Evolutionary conservation across 2,888 invertebrate genomes (phyloP), one percentile per base, ranked within the genome.

Genomic region (Steinernema hermaphroditum): DNA sequence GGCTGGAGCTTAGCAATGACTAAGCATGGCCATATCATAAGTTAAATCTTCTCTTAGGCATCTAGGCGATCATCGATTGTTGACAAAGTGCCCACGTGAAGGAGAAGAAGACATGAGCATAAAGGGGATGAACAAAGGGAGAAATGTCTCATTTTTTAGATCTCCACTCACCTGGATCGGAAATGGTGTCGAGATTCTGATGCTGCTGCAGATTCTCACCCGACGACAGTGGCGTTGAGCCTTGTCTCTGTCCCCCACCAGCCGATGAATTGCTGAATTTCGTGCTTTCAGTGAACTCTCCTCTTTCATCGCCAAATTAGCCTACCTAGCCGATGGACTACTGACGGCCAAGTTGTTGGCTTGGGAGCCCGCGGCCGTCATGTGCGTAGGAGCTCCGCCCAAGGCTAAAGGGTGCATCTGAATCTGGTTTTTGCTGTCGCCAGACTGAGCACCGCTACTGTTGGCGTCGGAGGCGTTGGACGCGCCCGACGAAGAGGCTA

Each of bases 351-450:
- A 74, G 32, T 75, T 76, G 73, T 76, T 78, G 76, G 78, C 78
- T 76, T 80, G 79, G 79, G 82, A 77, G 77, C 78, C 76, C 74
- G 80, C 81, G 79, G 78, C 82, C 79, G 81, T 74, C 78, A 77
- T 75, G 75, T 78, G 78, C 73, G 77, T 71, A 69, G 50, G 44
- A 19, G 77, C 78, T 78, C 82, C 82, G 81, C 79, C 78, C 81
- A 79, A 78, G 78, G 72, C 79, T 81, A 82, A 82, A 82, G 82
- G 82, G 82, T 81, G 81, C 62, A 62, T 62, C 62, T 62, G 62
- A 32, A 62, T 62, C 62, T 62, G 62, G 62, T 62, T 62, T 62
- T 62, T 62, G 62, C 32, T 62, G 62, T 62, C 62, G 62, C 27
- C 27, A 6, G 62, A 32, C 4, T 16, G 32, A 12, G 62, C 70